Evolutionary conservation across 1,140 invertebrate genomes (phyloP), one percentile per base, ranked within the genome.

Genomic region (Drosophila pandora): DNA sequence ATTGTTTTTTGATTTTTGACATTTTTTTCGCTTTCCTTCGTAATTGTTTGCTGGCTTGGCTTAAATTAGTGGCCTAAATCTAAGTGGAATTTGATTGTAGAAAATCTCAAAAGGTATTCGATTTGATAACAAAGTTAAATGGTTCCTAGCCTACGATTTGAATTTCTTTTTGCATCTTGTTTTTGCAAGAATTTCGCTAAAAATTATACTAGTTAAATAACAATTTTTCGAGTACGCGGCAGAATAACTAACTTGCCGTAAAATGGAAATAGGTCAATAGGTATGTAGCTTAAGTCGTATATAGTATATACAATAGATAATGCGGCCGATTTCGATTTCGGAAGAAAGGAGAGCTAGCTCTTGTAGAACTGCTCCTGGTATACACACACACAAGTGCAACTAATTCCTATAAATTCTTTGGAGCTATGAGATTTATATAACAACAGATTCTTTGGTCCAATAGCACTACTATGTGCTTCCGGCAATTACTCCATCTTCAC

Each of bases 401-500:
- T 63, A 45, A 58, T 39, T 39, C 22, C 61, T 72, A 76, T 53
- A 59, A 79, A 64, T 88, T 88, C 83, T 88, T 88, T 88, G 83
- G 83, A 88, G 84, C 76, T 83, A 45, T 84, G 79, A 89, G 79
- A 88, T 89, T 79, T 76, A 65, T 64, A 50, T 62, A 85, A 82
- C 70, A 88, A 76, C 69, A 87, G 73, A 54, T 73, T 88, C 83
- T 88, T 88, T 88, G 83, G 84, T 84, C 63, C 70, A 47, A 23
- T 21, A 9, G 12, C 39, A 10, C 45, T 25, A 22, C 1, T 23
- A 43, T 43, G n/a, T 21, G 17, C 17, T 21, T 13, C 6, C n/a
- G 2, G 13, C 13, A 7, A 5, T 54, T 74, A 91, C 53, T 91
- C 90, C 85, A 91, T 90, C 76, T 91, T 91, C 30, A 91, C 90